phyloP scores from a whole-genome alignment of 2,113 vertebrate genomes.

The Phalacrocorax aristotelis region DNA sequence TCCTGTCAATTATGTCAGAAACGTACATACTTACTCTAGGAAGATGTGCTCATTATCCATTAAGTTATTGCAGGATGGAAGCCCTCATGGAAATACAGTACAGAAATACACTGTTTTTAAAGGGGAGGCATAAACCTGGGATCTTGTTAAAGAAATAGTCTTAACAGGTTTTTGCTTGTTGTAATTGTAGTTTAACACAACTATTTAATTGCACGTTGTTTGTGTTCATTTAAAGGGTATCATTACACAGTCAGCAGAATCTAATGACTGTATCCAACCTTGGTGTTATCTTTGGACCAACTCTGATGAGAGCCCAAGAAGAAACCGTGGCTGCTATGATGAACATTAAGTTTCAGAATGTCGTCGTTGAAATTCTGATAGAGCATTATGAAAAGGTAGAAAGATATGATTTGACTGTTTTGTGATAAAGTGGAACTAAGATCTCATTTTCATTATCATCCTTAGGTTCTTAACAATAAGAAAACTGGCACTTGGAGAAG shows the following conservation, averaged over 20 bases:
- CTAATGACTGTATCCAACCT: constrained; percentile 98
- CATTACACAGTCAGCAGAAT: constrained; percentile 92
- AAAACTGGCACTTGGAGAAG: neutral
- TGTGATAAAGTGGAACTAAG: neutral
- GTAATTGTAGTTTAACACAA: neutral
- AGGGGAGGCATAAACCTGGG: neutral
- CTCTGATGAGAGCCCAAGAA: constrained; percentile 95
- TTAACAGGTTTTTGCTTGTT: neutral
- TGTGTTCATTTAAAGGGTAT: constrained; percentile 82
- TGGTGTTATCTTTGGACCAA: constrained; percentile 96
- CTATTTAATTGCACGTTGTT: neutral
- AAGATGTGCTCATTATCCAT: neutral
- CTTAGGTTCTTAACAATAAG: neutral
- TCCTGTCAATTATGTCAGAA: neutral
- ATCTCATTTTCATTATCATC: neutral
- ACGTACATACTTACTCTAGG: neutral
- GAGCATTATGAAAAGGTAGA: constrained; percentile 95
- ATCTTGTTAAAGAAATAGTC: neutral
- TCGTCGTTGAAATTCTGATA: constrained; percentile 96
- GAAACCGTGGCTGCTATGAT: constrained; percentile 99
- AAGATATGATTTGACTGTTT: neutral
- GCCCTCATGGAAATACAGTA: neutral
- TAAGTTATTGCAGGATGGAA: neutral
- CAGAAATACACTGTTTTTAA: neutral
- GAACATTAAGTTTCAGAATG: constrained; percentile 99